Conservation (phyloP, 2,888 invertebrate genomes). For the Polia nebulosa region DNA sequence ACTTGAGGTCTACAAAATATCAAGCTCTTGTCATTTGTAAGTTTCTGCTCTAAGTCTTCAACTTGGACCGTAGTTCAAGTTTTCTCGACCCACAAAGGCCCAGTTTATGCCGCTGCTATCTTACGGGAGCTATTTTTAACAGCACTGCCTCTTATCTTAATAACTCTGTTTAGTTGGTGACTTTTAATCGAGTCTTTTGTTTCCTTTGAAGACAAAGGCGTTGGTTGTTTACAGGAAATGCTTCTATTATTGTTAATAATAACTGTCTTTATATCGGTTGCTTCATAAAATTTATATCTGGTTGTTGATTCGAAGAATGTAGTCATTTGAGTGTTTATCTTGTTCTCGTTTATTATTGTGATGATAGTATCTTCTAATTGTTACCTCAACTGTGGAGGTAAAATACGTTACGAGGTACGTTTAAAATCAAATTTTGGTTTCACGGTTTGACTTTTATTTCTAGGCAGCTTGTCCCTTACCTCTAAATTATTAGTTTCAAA, state of each 20-base stretch:
- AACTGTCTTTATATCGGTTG: slow-evolving; percentile 3
- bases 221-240: slow-evolving; percentile 32
- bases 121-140: slow-evolving; percentile 76
- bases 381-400: not conserved
- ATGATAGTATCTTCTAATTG: not conserved
- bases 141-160: slow-evolving; percentile 76
- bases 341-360: not conserved
- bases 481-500: not conserved
- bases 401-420: not conserved
- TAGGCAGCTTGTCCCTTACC: not conserved
- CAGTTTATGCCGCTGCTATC: slow-evolving; percentile 72
- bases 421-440: not conserved
- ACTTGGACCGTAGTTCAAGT: slow-evolving; percentile 68
- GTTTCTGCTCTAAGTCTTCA: slow-evolving; percentile 31
- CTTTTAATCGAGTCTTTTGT: slow-evolving; percentile 76
- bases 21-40: not conserved
- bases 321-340: not conserved
- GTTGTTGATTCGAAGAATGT: slow-evolving; percentile 4
- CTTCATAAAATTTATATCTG: slow-evolving; percentile 1
- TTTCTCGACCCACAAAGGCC: slow-evolving; percentile 75
- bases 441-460: slow-evolving; percentile 1
- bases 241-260: slow-evolving; percentile 40
- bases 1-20: slow-evolving; percentile 25
- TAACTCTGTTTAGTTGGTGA: slow-evolving; percentile 74
- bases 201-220: slow-evolving; percentile 56